phyloP scores from a whole-genome alignment of 2,888 invertebrate genomes.

The Scaptomyza flava region DNA sequence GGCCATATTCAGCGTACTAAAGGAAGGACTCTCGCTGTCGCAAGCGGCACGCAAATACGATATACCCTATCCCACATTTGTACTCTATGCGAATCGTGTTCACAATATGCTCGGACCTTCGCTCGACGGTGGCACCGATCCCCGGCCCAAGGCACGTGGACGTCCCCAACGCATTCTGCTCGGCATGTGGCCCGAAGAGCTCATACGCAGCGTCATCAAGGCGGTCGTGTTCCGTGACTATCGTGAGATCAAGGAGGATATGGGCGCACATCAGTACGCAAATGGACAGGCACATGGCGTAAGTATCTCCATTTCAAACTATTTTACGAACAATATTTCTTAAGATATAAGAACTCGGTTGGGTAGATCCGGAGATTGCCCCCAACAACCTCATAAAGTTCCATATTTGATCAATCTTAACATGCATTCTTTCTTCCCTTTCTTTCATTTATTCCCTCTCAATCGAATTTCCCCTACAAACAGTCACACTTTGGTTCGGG shows the following conservation, averaged over 20 bases:
- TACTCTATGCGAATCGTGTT: constrained; percentile 95
- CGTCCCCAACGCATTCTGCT: constrained; percentile 95
- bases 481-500: constrained; percentile 72
- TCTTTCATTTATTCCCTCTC: background rate
- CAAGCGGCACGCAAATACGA: constrained; percentile 97
- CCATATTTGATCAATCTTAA: too few relatives aligned
- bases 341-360: too few relatives aligned
- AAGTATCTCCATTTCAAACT: constrained; percentile 21
- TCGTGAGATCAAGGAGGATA: constrained; percentile 91
- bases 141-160: constrained; percentile 95
- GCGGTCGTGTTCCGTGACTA: constrained; percentile 96
- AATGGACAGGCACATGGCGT: constrained; percentile 79
- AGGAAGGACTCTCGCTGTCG: constrained; percentile 94
- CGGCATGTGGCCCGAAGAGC: constrained; percentile 97
- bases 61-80: constrained; percentile 97
- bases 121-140: constrained; percentile 94
- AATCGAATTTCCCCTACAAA: too few relatives aligned
- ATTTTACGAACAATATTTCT: too few relatives aligned
- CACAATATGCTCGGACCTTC: constrained; percentile 97
- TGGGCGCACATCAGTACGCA: constrained; percentile 85
- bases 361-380: too few relatives aligned
- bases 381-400: background rate
- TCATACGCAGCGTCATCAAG: constrained; percentile 95
- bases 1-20: constrained; percentile 95
- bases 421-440: background rate